Evolutionary conservation across 2,797 vertebrate species (phyloP).

Genomic region (Nyctalus aviator): DNA sequence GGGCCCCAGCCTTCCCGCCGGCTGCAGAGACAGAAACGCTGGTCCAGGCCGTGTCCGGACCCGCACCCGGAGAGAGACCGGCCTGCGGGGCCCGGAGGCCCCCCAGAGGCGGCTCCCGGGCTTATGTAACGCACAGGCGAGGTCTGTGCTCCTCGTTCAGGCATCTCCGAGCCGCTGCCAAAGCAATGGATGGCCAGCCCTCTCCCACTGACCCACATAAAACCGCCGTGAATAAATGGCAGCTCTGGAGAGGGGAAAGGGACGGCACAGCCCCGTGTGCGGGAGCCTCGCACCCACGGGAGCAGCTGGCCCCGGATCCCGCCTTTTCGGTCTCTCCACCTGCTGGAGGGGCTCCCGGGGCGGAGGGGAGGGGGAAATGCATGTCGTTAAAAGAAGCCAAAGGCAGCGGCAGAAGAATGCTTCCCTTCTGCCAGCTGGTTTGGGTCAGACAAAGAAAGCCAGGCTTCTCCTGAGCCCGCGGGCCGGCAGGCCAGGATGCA

Average conservation of each 20-base stretch:
- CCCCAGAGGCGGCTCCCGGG: no score
- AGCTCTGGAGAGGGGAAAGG: neutral
- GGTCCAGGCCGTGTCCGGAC: slow-evolving; percentile 78
- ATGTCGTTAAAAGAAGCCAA: neutral
- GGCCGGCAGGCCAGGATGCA: neutral
- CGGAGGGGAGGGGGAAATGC: neutral
- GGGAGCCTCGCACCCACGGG: fast-evolving
- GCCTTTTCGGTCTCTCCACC: neutral
- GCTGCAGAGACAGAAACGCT: slow-evolving; percentile 74
- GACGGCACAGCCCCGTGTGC: neutral
- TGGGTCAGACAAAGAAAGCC: neutral
- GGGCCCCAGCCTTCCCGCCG: slow-evolving; percentile 68
- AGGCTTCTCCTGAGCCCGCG: neutral
- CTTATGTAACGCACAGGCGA: no score
- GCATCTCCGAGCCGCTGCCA: no score
- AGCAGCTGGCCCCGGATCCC: neutral
- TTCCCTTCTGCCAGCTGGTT: neutral
- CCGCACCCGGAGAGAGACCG: no score
- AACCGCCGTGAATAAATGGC: no score
- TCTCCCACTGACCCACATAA: no score
- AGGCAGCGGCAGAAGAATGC: neutral
- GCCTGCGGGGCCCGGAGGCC: slow-evolving; percentile 78
- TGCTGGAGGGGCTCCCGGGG: neutral
- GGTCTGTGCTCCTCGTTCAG: no score
- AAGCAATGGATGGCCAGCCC: no score